Evolutionary conservation across 2,797 vertebrate species (phyloP).

Genomic region (Melanotaenia maccullochi): DNA sequence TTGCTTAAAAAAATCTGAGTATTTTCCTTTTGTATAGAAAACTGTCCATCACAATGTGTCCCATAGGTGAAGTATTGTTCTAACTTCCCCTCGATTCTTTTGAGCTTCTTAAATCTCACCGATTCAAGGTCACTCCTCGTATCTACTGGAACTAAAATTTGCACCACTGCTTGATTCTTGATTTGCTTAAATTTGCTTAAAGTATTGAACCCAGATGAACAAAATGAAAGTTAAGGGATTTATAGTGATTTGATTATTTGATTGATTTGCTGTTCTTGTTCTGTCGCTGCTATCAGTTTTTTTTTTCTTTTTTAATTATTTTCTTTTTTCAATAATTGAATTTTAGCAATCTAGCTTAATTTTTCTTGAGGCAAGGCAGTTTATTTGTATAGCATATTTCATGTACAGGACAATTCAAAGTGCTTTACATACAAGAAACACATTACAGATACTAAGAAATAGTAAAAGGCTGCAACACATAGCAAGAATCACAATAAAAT

Average conservation of each 20-base stretch:
- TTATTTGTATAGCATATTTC: too few species aligned
- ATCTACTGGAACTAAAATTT: neutral
- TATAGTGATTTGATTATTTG: neutral
- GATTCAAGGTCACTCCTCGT: slow-evolving; percentile 31
- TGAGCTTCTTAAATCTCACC: slow-evolving; percentile 1
- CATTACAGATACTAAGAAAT: too few species aligned
- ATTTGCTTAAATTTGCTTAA: neutral
- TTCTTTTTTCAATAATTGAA: neutral
- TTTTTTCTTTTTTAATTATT: neutral
- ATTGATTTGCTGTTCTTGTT: neutral
- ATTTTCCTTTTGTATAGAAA: slow-evolving; percentile 26
- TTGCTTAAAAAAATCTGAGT: slow-evolving; percentile 1
- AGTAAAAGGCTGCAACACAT: too few species aligned
- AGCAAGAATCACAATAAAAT: too few species aligned
- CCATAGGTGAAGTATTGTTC: slow-evolving; percentile 40
- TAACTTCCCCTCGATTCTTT: slow-evolving; percentile 9
- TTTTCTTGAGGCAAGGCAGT: neutral
- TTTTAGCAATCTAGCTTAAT: neutral
- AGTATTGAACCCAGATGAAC: neutral
- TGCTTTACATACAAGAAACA: too few species aligned
- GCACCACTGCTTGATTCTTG: neutral
- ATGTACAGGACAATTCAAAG: too few species aligned
- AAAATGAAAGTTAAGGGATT: neutral
- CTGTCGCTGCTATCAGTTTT: neutral
- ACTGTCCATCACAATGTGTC: slow-evolving; percentile 16